phyloP scores from a whole-genome alignment of 2,113 vertebrate species.

The Callorhinus ursinus region DNA sequence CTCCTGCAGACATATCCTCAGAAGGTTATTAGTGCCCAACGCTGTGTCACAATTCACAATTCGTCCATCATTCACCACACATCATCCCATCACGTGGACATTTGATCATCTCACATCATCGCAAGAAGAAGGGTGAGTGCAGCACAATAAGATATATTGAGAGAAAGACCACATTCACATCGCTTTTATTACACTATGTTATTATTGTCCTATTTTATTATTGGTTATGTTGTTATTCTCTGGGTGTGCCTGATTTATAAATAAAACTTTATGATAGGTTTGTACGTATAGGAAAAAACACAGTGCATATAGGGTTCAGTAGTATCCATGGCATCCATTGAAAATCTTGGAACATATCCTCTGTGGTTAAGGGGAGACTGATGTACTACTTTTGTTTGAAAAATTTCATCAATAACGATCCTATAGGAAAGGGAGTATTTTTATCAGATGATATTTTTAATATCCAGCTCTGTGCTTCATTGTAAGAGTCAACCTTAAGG shows the following conservation, averaged over 20 bases:
- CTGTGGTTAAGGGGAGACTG: not conserved
- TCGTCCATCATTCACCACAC: too few relatives aligned
- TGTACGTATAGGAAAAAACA: not conserved
- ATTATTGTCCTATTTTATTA: not conserved
- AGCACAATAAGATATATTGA: not conserved
- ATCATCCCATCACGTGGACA: not conserved
- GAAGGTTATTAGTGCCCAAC: too few relatives aligned
- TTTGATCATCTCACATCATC: not conserved
- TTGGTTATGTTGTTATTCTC: not conserved
- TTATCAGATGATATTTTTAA: not conserved
- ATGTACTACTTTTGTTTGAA: not conserved
- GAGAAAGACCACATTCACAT: not conserved
- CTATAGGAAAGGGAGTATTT: not conserved
- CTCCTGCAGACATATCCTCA: too few relatives aligned
- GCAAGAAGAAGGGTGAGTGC: not conserved
- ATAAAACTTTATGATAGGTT: not conserved
- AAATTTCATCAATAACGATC: not conserved
- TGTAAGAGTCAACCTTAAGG: not conserved
- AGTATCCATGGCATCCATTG: not conserved
- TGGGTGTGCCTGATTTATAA: not conserved
- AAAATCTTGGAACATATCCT: not conserved
- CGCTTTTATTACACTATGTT: not conserved
- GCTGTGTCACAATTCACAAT: too few relatives aligned
- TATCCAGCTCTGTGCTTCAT: not conserved
- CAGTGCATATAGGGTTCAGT: not conserved